Conservation (phyloP, 2,888 invertebrate genomes). For the Drosophila fungiperda region DNA sequence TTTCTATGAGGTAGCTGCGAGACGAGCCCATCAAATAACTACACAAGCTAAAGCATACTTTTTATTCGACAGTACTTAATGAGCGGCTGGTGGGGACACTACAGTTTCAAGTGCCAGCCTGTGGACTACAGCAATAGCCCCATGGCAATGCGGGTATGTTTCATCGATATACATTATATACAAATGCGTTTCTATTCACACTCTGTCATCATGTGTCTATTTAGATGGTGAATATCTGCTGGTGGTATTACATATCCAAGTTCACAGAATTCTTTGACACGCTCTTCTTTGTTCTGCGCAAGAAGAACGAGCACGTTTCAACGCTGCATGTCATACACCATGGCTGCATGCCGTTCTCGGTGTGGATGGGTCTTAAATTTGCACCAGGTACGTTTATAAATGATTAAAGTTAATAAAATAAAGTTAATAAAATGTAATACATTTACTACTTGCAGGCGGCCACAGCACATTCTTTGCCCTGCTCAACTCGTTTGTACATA, state of each 20-base stretch:
- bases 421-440: neutral
- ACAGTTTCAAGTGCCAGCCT: slow-evolving; percentile 94
- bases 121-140: slow-evolving; percentile 93
- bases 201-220: slow-evolving; percentile 52
- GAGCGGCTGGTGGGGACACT: slow-evolving; percentile 92
- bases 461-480: slow-evolving; percentile 98
- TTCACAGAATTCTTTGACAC: slow-evolving; percentile 99
- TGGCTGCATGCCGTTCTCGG: slow-evolving; percentile 98
- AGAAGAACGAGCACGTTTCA: slow-evolving; percentile 97
- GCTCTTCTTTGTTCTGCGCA: slow-evolving; percentile 97
- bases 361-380: slow-evolving; percentile 97
- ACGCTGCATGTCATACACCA: slow-evolving; percentile 98
- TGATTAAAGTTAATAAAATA: neutral
- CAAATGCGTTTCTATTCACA: neutral
- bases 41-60: neutral
- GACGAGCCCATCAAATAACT: neutral
- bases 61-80: slow-evolving; percentile 86
- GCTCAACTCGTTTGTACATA: slow-evolving; percentile 97
- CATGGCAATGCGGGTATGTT: slow-evolving; percentile 89
- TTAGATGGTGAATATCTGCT: slow-evolving; percentile 96
- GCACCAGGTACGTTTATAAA: slow-evolving; percentile 90
- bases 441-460: slow-evolving; percentile 88
- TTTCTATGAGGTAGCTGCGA: slow-evolving; percentile 92
- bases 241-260: slow-evolving; percentile 99
- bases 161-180: neutral